These are phyloP conservation scores for Dioctria linearis DNA, from an alignment of 2,888 invertebrate genomes.

Conservation along the genomic window DNA sequence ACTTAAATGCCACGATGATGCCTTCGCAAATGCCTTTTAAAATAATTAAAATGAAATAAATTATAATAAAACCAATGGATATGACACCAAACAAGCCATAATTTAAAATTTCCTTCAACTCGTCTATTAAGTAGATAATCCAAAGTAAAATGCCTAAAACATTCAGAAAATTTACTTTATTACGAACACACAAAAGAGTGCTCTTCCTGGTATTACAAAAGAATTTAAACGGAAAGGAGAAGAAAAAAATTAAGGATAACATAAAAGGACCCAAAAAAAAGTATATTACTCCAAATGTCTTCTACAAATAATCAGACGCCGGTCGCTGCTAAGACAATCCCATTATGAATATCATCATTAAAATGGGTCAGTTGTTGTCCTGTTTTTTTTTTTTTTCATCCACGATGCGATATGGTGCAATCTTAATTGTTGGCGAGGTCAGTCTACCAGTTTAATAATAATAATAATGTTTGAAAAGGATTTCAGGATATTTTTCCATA, in stretches of 20 bases:
- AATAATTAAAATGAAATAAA: too few species aligned
- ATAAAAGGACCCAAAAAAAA: slow-evolving; percentile 31
- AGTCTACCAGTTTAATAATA: slow-evolving; percentile 29
- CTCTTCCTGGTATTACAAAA: background rate
- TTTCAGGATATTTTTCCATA: slow-evolving; percentile 36
- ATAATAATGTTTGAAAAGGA: slow-evolving; percentile 42
- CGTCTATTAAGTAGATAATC: too few species aligned
- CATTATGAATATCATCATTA: slow-evolving; percentile 32
- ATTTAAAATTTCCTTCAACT: too few species aligned
- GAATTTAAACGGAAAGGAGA: background rate
- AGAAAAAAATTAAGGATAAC: slow-evolving; percentile 17
- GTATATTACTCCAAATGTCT: slow-evolving; percentile 22
- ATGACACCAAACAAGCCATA: too few species aligned
- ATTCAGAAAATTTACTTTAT: too few species aligned
- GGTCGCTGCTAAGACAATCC: slow-evolving; percentile 33
- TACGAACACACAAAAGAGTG: background rate
- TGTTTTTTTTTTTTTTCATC: background rate
- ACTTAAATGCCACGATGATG: too few species aligned
- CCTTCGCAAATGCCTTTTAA: too few species aligned
- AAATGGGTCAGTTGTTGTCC: slow-evolving; percentile 6
- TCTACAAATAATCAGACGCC: slow-evolving; percentile 34
- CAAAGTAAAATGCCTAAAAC: too few species aligned
- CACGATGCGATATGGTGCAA: slow-evolving; percentile 9
- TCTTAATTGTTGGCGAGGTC: slow-evolving; percentile 38
- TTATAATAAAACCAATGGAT: too few species aligned